A percentile compares a stretch with the other conserved stretches of the same genome.
Conservation (phyloP, 2,797 vertebrate species). For the Pempheris klunzingeri region DNA sequence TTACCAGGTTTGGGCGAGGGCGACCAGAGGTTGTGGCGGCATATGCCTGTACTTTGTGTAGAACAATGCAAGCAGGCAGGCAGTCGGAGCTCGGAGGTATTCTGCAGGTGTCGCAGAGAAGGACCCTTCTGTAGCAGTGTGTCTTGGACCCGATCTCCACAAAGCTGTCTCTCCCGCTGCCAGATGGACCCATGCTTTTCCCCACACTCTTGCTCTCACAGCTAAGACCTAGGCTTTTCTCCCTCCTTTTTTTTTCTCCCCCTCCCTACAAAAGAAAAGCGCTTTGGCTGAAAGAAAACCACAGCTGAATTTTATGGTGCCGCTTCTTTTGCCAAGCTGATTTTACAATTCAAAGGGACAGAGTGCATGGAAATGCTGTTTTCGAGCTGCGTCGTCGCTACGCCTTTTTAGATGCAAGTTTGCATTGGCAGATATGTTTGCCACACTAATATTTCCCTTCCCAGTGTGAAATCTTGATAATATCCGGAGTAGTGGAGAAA, state of each 20-base stretch:
- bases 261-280: slow-evolving; percentile 86
- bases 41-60: slow-evolving; percentile 62
- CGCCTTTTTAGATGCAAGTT: slow-evolving; percentile 86
- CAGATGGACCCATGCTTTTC: slow-evolving; percentile 89
- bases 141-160: slow-evolving; percentile 87
- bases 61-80: slow-evolving; percentile 78
- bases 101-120: slow-evolving; percentile 86
- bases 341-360: slow-evolving; percentile 88
- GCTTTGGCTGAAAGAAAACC: slow-evolving; percentile 90
- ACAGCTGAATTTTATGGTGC: slow-evolving; percentile 90
- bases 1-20: slow-evolving; percentile 55
- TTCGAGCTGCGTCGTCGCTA: slow-evolving; percentile 78
- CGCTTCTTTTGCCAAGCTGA: slow-evolving; percentile 90
- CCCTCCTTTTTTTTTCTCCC: slow-evolving; percentile 65
- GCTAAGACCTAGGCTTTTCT: slow-evolving; percentile 90
- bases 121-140: slow-evolving; percentile 88
- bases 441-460: slow-evolving; percentile 87
- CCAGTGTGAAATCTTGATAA: slow-evolving; percentile 85
- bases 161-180: slow-evolving; percentile 86
- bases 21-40: slow-evolving; percentile 65
- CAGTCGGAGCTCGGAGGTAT: slow-evolving; percentile 77
- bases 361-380: slow-evolving; percentile 85
- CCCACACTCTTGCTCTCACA: slow-evolving; percentile 85
- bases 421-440: slow-evolving; percentile 85
- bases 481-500: slow-evolving; percentile 79